Evolutionary conservation across 2,888 invertebrate genomes (phyloP).

Genomic region (Pyralis farinalis): DNA sequence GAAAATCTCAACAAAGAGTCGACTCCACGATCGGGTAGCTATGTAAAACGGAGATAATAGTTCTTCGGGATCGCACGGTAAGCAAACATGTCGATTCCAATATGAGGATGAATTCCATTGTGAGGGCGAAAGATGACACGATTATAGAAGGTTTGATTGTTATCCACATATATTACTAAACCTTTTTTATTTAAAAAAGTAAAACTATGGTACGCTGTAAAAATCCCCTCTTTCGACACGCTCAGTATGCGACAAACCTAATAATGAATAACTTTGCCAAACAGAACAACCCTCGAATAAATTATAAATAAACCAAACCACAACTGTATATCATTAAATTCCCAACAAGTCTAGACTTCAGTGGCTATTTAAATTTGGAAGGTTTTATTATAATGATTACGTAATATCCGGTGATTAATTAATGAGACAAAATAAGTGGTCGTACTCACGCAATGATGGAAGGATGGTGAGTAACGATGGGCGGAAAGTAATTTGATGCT

Average conservation of each 20-base stretch:
- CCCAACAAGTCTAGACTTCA: neutral
- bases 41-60: too few relatives aligned
- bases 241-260: neutral
- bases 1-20: too few relatives aligned
- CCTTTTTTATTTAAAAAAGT: too few relatives aligned
- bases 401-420: conserved; percentile 11
- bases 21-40: too few relatives aligned
- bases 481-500: neutral
- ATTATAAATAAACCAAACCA: neutral
- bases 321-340: neutral
- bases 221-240: neutral
- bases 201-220: too few relatives aligned
- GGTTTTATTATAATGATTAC: conserved; percentile 16
- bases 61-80: too few relatives aligned
- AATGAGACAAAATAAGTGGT: conserved; percentile 4
- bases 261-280: neutral
- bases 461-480: too few relatives aligned
- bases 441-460: conserved; percentile 11
- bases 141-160: too few relatives aligned
- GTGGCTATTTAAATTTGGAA: conserved; percentile 5
- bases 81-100: too few relatives aligned
- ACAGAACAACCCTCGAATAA: neutral
- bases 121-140: too few relatives aligned
- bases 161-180: too few relatives aligned
- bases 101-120: too few relatives aligned